Base-by-base conservation (phyloP, 2,888 invertebrate genomes). In the Saturnia pavonia region DNA sequence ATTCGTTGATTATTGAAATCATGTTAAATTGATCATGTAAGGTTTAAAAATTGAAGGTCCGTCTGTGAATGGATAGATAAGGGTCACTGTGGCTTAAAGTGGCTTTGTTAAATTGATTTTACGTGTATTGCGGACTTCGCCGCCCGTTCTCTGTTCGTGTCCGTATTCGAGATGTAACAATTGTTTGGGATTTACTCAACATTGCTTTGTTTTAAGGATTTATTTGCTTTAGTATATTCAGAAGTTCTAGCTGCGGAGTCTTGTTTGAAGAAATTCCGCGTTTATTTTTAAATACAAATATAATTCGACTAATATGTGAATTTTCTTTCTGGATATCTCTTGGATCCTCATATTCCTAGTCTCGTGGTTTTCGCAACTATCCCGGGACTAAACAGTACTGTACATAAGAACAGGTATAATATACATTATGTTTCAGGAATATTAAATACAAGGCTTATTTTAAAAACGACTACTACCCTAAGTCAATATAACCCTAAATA, bases 41-140 rank as follows among this genome's bases (percentile, higher is more conserved):
- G 6, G 27, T 27, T 60, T 60, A 60, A 60, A 63, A 71, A 71
- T 48, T 65, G 51, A 25, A 65, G 48, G 79, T 82, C 82, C 80
- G 82, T 84, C 84, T 84, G 84, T 82, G 84, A 81, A 85, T 86
- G 82, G 83, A 84, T 83, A 84, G 84, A 79, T 82, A 82, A 86
- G 84, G 91, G 91, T 89, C 90, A 87, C 83, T 81, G 81, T 82
- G 89, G 89, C 86, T 89, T 87, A 87, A 85, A 88, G 87, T 86
- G 85, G 93, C 89, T 93, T 92, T 91, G 85, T 84, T 87, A 92
- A 93, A 93, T 92, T 92, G 92, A 92, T 92, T 92, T 93, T 89
- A 91, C 91, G 88, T 93, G 93, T 93, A 91, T 88, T 88, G 90
- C 82, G 86, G 88, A 88, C 84, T 90, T 87, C 86, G 85, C 78